Evolutionary conservation across 2,888 invertebrate species (phyloP), one percentile per base, ranked within the genome.

Genomic region (Esperia sulphurella): DNA sequence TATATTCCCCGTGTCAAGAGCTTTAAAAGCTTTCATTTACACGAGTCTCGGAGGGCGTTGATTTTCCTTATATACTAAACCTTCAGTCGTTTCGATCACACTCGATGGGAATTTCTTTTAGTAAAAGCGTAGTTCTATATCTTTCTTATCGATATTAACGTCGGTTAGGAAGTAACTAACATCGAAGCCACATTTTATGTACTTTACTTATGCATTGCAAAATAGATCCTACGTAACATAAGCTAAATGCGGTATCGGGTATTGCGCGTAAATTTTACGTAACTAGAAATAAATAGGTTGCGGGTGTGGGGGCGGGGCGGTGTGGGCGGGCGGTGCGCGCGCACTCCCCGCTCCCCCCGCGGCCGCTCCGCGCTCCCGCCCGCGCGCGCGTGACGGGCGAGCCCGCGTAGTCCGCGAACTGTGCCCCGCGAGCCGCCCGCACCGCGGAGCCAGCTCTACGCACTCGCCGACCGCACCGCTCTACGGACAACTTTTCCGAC

Each of bases 211-310:
- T 45, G 39, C 39, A 45, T 30, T 2, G 45, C 30, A 14, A 40
- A 58, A 63, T 52, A 62, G 67, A 67, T 69, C 54, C 74, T 72
- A 82, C 54, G 75, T 72, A 81, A 77, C 76, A 75, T 80, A 81
- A 80, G 83, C 78, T 79, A 75, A 84, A 84, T 84, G 88, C 88
- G 86, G 86, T 86, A 88, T 85, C 72, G 83, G 81, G 80, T 85
- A 83, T 86, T 86, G 83, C 86, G 87, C 87, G 89, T 88, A 88
- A 88, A 88, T 88, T 88, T 88, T 88, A 88, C 89, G 89, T 89
- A 89, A 89, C 89, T 87, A 87, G 86, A 83, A 87, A 88, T 87
- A 88, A 89, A 89, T 88, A 89, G 89, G 89, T 89, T 89, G 89
- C 87, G 87, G 87, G 88, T 84, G 82, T 79, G 84, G 83, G 85